Percentiles rank a stretch among this genome's conserved stretches.
Evolutionary conservation across 2,113 vertebrate species (phyloP).

Genomic region (Malaclemys terrapin): DNA sequence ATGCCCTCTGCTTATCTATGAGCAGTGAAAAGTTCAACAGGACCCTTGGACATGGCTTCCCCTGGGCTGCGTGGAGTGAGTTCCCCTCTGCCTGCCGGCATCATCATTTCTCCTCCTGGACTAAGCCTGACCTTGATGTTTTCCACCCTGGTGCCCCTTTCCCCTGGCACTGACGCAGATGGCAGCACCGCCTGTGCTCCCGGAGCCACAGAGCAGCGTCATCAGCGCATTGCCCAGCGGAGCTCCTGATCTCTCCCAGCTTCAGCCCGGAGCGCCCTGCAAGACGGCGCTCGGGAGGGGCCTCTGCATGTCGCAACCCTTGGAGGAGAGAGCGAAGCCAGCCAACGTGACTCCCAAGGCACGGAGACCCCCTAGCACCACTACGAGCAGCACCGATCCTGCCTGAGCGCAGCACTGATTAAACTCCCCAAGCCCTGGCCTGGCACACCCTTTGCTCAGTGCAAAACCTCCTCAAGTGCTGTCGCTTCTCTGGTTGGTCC

Average conservation of each 20-base stretch:
- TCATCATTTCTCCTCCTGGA: background rate
- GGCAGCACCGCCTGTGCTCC: too few relatives aligned
- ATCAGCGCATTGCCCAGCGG: background rate
- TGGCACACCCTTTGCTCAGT: too few relatives aligned
- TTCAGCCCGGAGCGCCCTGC: background rate
- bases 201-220: background rate
- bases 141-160: background rate
- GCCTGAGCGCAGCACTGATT: background rate
- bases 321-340: too few relatives aligned
- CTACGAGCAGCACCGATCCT: background rate
- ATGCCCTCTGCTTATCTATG: rapidly evolving
- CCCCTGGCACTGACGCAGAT: background rate
- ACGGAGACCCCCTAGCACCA: background rate
- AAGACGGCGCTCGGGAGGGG: background rate
- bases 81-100: too few relatives aligned
- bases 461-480: background rate
- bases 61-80: background rate
- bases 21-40: background rate
- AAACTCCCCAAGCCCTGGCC: too few relatives aligned
- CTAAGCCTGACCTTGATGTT: background rate
- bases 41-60: background rate
- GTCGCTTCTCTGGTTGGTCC: too few relatives aligned
- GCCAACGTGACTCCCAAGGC: background rate
- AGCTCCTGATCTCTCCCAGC: background rate
- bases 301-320: background rate